Evolutionary conservation across 23 tunicate genomes (phyloP).

Genomic region (Trididemnum clinides): DNA sequence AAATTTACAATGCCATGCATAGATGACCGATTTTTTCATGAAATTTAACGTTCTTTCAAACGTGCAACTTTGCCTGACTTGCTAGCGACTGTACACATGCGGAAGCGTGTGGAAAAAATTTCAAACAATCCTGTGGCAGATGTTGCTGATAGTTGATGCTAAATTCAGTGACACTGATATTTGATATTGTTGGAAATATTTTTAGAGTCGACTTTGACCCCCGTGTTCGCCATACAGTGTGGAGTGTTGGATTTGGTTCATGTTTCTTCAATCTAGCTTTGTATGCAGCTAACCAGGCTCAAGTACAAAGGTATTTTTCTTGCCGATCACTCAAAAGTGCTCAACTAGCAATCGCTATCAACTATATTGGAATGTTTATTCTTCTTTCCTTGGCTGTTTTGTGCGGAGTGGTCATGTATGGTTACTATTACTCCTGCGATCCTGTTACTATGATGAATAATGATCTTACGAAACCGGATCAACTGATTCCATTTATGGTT

Average conservation of each 20-base stretch:
- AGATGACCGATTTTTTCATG: too few species aligned
- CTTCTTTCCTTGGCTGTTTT: conserved; percentile 44
- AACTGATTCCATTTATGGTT: conserved; percentile 59
- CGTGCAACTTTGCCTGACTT: too few species aligned
- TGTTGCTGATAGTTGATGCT: too few species aligned
- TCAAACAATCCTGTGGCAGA: too few species aligned
- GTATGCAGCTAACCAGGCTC: conserved; percentile 71
- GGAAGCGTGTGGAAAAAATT: too few species aligned
- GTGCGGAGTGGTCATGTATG: conserved; percentile 62
- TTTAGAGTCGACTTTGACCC: conserved; percentile 66
- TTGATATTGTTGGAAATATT: too few species aligned
- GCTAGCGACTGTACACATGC: too few species aligned
- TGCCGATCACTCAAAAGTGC: conserved; percentile 71
- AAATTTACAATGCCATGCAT: too few species aligned
- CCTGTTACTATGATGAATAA: conserved; percentile 19
- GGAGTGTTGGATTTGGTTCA: conserved; percentile 55
- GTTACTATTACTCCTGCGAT: conserved; percentile 61
- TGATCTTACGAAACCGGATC: neutral
- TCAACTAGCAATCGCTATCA: conserved; percentile 44
- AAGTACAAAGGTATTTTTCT: conserved; percentile 74
- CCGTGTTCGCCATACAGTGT: conserved; percentile 42
- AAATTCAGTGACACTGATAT: too few species aligned
- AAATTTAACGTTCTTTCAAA: too few species aligned
- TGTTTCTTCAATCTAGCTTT: conserved; percentile 42
- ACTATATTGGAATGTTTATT: conserved; percentile 43